Percentiles rank a stretch among this genome's conserved stretches.
phyloP scores from a whole-genome alignment of 2,113 vertebrate species.

The Aphelocoma coerulescens region DNA sequence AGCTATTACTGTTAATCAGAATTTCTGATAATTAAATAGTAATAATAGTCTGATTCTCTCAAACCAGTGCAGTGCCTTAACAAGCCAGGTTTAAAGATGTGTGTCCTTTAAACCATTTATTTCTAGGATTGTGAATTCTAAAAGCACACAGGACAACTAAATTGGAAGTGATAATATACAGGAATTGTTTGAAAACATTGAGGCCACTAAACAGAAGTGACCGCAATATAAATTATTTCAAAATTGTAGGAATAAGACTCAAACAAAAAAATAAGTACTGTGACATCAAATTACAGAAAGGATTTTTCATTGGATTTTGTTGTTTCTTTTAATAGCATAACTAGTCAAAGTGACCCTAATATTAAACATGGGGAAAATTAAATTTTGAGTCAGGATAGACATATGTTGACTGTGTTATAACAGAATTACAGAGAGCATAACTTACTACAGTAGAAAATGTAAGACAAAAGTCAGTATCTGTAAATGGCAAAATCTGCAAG shows the following conservation, averaged over 20 bases:
- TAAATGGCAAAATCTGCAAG: conserved; percentile 1
- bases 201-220: neutral
- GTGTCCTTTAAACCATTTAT: neutral
- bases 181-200: neutral
- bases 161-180: neutral
- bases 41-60: neutral
- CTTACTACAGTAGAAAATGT: neutral
- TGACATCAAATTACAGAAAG: neutral
- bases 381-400: neutral
- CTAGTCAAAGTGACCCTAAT: neutral
- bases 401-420: neutral
- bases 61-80: neutral
- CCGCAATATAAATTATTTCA: neutral
- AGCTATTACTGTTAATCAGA: neutral
- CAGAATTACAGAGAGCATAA: neutral
- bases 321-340: conserved; percentile 5
- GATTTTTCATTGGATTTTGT: neutral
- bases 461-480: neutral
- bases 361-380: neutral
- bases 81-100: neutral
- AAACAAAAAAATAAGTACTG: neutral
- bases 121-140: neutral
- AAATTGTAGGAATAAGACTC: neutral
- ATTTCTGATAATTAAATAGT: neutral
- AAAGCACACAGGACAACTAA: neutral